Evolutionary conservation across 2,888 invertebrate genomes (phyloP).

Genomic region (Cataglyphis rosenhaueri): DNA sequence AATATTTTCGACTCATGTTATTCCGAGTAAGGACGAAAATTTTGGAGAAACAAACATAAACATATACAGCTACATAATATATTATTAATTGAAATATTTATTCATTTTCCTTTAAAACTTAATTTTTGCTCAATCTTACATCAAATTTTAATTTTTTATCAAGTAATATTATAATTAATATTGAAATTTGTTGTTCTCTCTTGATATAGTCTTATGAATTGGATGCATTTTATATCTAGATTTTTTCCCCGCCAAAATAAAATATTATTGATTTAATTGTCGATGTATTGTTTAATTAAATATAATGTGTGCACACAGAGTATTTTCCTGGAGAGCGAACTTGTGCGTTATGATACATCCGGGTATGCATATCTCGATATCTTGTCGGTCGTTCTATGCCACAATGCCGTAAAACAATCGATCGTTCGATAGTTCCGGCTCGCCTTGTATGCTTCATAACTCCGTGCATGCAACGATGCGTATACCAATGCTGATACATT

Average conservation of each 20-base stretch:
- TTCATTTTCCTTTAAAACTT: not conserved
- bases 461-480: not conserved
- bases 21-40: not conserved
- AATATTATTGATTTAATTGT: not conserved
- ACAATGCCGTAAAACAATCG: slow-evolving; percentile 42
- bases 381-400: slow-evolving; percentile 33
- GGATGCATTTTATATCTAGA: not conserved
- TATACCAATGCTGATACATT: not conserved
- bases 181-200: not conserved
- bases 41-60: not conserved
- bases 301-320: not conserved
- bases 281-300: not conserved
- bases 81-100: slow-evolving; percentile 6
- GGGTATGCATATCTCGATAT: slow-evolving; percentile 27
- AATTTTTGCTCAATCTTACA: not conserved
- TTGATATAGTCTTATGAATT: not conserved
- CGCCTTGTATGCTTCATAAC: slow-evolving; percentile 29
- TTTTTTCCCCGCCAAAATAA: not conserved
- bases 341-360: slow-evolving; percentile 5
- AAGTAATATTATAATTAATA: not conserved
- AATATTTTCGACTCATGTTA: slow-evolving; percentile 1
- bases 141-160: not conserved
- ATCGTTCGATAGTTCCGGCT: slow-evolving; percentile 37
- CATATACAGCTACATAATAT: not conserved
- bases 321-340: not conserved